phyloP scores from a whole-genome alignment of 2,888 invertebrate species.

The Dasysyrphus tricinctus region DNA sequence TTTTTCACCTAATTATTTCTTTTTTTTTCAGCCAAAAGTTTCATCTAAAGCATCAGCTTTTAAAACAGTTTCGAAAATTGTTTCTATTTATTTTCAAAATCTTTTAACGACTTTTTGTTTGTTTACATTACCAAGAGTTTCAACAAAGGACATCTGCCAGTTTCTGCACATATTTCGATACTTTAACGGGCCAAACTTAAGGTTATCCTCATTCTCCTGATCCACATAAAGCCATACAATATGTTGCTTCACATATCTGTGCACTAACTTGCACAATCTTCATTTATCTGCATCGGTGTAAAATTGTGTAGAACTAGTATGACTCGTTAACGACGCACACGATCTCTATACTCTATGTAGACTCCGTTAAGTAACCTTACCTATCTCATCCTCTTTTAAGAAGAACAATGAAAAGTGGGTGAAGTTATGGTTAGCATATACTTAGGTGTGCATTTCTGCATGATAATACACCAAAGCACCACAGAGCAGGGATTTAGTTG shows the following conservation, averaged over 20 bases:
- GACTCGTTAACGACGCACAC: conserved; percentile 25
- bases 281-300: conserved; percentile 24
- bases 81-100: background rate
- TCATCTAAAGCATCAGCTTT: too few relatives aligned
- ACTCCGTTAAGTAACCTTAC: background rate
- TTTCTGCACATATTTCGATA: background rate
- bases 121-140: background rate
- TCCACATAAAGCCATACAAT: conserved; percentile 30
- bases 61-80: background rate
- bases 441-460: conserved; percentile 6
- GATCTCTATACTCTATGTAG: background rate
- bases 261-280: conserved; percentile 32
- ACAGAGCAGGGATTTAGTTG: conserved; percentile 32
- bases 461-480: conserved; percentile 2
- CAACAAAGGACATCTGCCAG: conserved; percentile 13
- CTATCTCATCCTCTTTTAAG: background rate
- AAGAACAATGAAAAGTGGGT: conserved; percentile 25
- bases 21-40: too few relatives aligned
- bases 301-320: conserved; percentile 10
- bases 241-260: conserved; percentile 41
- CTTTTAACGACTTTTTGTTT: conserved; percentile 17
- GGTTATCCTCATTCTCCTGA: background rate
- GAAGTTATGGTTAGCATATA: background rate
- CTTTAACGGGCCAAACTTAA: background rate
- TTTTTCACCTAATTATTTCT: too few relatives aligned